These are phyloP conservation scores for Geophilus truncorum DNA, from an alignment of 2,888 invertebrate genomes.

Conservation along the genomic window DNA sequence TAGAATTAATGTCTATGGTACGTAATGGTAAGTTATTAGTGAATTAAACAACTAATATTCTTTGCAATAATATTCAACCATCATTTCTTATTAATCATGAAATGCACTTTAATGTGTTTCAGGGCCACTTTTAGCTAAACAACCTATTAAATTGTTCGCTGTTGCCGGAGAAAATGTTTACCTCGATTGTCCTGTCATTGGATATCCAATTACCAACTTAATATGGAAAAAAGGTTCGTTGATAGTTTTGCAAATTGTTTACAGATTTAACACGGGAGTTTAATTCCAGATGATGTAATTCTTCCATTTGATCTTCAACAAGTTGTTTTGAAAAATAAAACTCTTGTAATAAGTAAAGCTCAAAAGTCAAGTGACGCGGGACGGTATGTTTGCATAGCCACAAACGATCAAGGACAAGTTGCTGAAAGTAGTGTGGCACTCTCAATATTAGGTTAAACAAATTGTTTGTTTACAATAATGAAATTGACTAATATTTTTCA, in stretches of 20 bases:
- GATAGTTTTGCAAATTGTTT: too few species aligned
- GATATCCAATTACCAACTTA: conserved; percentile 73
- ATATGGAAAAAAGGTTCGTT: conserved; percentile 73
- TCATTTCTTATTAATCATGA: too few species aligned
- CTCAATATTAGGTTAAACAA: neutral
- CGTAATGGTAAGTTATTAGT: neutral
- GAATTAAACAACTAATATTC: neutral
- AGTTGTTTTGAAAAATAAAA: conserved; percentile 1
- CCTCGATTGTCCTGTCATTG: conserved; percentile 73
- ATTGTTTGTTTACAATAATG: neutral
- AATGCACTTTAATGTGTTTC: conserved; percentile 41
- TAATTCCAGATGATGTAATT: neutral
- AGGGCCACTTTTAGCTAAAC: conserved; percentile 72
- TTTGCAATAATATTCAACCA: neutral
- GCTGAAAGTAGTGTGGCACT: neutral
- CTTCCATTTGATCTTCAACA: neutral
- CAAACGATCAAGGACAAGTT: neutral
- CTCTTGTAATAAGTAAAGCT: neutral
- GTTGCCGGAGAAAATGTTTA: conserved; percentile 69
- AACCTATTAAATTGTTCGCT: conserved; percentile 73
- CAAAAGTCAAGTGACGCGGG: neutral
- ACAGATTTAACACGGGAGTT: neutral
- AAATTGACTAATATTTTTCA: neutral
- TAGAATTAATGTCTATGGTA: conserved; percentile 32
- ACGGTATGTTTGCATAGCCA: neutral